Evolutionary conservation across 2,113 vertebrate species (phyloP), one percentile per base, ranked within the genome.

Genomic region (Vidua macroura): DNA sequence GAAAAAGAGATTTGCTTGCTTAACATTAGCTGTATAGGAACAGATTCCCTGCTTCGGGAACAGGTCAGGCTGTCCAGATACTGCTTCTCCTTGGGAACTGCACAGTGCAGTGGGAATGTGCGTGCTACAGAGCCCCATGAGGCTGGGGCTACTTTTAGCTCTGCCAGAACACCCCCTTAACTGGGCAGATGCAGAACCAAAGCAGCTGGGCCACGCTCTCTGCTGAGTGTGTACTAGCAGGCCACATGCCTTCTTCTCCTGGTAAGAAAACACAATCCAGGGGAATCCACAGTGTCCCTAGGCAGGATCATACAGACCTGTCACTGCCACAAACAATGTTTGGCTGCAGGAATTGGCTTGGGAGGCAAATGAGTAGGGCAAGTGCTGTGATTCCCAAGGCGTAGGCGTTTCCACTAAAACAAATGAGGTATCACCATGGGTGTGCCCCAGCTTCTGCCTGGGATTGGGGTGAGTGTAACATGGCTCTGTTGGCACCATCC

Each of bases 201-300:
- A 56, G 75, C 48, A 51, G 69, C 1, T 3, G 28, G 33, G 35
- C 31, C 19, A 3, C 0, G 0, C 22, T 62, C 27, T 1, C 0
- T 30, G 73, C 46, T 24, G 27, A 27, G 7, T 5, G 6, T 1
- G 0, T 20, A 39, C 31, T 25, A 66, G 51, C 27, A 41, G 37
- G 25, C 15, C 0, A 0, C 7, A 22, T 4, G 10, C 5, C 41
- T 41, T 41, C 41, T n/a, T 30, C 16, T 90, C 31, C n/a, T 0
- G 0, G 22, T 27, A 33, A 39, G 51, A 33, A 20, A 66, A 10
- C 22, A n/a, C 39, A 31, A 49, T 27, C 43, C 37, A 43, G 13
- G 15, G 23, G 14, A 88, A 48, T 9, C 2, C 1, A 22, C 0
- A 1, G 51, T 69, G 20, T 63, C 35, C 25, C 52, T 19, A 10